phyloP scores from a whole-genome alignment of 2,797 vertebrate species.

The Sardinella longiceps region DNA sequence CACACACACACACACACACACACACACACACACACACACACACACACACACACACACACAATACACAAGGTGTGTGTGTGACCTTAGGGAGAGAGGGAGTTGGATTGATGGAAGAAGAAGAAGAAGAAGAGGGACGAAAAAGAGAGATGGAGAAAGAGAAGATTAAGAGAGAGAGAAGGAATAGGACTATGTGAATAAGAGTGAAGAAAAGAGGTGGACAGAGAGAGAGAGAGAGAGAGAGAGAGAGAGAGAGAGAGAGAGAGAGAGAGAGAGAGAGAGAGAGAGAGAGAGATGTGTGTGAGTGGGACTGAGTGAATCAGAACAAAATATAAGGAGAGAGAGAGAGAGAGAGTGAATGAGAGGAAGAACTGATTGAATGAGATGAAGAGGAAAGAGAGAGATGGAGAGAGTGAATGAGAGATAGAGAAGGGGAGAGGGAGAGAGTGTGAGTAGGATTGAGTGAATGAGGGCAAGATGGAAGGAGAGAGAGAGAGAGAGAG shows the following conservation, averaged over 20 bases:
- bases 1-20: not conserved
- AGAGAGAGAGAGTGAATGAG: not conserved
- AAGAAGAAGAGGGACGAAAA: no score
- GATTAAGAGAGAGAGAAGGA: no score
- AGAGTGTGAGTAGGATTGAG: constrained; percentile 34
- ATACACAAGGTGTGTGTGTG: no score
- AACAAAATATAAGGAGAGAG: no score
- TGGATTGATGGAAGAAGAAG: no score
- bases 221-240: constrained; percentile 60
- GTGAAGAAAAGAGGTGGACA: not conserved
- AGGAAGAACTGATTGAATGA: no score
- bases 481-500: not conserved
- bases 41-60: not conserved
- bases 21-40: not conserved
- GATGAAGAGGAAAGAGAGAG: constrained; percentile 6
- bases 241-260: constrained; percentile 44
- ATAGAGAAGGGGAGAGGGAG: constrained; percentile 33
- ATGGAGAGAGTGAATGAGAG: constrained; percentile 33
- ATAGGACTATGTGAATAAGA: not conserved
- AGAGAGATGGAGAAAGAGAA: no score
- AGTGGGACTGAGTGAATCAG: no score
- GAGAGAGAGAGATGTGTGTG: no score
- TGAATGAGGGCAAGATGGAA: constrained; percentile 27
- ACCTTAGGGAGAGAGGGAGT: no score
- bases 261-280: no score